Evolutionary conservation across 1,140 invertebrate genomes (phyloP).

Genomic region (Rhizoglyphus robini): DNA sequence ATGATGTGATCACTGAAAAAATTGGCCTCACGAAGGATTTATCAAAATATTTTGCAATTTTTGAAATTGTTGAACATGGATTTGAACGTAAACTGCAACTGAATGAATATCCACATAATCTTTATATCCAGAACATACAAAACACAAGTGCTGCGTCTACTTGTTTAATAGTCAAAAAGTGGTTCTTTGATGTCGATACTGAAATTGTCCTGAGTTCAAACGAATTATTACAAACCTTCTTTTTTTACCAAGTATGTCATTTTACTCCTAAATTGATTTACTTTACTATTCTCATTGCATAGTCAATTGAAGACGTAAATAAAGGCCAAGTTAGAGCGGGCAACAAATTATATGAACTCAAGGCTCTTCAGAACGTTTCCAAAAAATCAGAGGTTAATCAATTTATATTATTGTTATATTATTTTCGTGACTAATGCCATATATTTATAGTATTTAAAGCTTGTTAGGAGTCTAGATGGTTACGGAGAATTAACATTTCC

Average conservation of each 20-base stretch:
- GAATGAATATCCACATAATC: slow-evolving; percentile 80
- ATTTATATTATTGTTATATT: neutral
- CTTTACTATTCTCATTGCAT: slow-evolving; percentile 6
- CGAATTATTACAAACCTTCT: slow-evolving; percentile 48
- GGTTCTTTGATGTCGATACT: slow-evolving; percentile 68
- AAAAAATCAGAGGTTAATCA: slow-evolving; percentile 57
- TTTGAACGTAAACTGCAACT: slow-evolving; percentile 87
- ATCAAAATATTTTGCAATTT: slow-evolving; percentile 84
- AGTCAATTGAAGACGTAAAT: slow-evolving; percentile 86
- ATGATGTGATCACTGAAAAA: slow-evolving; percentile 67
- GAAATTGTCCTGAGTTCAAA: slow-evolving; percentile 52
- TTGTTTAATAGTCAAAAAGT: slow-evolving; percentile 81
- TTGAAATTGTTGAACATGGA: slow-evolving; percentile 94
- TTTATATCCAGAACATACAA: slow-evolving; percentile 81
- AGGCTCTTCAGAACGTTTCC: slow-evolving; percentile 77
- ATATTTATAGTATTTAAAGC: slow-evolving; percentile 60
- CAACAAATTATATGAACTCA: slow-evolving; percentile 81
- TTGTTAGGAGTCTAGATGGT: slow-evolving; percentile 68
- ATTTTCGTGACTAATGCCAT: too few relatives aligned
- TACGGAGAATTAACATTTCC: slow-evolving; percentile 87
- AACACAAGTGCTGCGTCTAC: slow-evolving; percentile 95
- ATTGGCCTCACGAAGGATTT: slow-evolving; percentile 62
- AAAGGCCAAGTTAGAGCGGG: slow-evolving; percentile 74
- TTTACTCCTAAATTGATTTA: neutral
- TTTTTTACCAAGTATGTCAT: slow-evolving; percentile 51